Conservation (phyloP, 2,113 vertebrate species). For the Indri indri region DNA sequence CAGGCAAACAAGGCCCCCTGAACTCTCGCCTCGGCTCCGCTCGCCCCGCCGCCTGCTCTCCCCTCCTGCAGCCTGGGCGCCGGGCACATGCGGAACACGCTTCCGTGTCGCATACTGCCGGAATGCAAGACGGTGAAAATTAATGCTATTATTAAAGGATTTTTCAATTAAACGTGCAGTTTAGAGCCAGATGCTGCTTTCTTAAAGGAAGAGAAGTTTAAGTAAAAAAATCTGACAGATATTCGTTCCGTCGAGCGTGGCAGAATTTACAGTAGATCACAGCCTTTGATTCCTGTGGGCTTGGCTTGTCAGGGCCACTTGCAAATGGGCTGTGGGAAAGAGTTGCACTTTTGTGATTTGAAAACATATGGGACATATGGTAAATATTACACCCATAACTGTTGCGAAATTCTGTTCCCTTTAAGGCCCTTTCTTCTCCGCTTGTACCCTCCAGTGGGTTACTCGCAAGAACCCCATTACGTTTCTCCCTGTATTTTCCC, state of each 20-base stretch:
- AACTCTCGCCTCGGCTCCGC: neutral
- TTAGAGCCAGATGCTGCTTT: conserved; percentile 75
- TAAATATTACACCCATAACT: conserved; percentile 74
- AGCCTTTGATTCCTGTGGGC: conserved; percentile 75
- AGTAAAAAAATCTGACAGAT: conserved; percentile 79
- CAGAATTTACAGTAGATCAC: conserved; percentile 72
- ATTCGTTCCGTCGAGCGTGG: conserved; percentile 71
- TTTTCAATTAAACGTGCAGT: conserved; percentile 78
- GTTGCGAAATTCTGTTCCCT: conserved; percentile 59
- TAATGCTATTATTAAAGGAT: conserved; percentile 81
- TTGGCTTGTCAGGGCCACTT: conserved; percentile 70
- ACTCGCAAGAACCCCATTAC: conserved; percentile 41
- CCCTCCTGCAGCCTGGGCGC: neutral
- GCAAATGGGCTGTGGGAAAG: conserved; percentile 77
- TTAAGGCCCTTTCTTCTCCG: conserved; percentile 58
- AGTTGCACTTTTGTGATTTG: conserved; percentile 69
- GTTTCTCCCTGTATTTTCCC: conserved; percentile 49
- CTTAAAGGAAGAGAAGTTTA: conserved; percentile 75
- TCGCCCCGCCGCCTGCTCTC: too few species aligned
- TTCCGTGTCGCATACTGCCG: conserved; percentile 19
- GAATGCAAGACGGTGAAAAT: conserved; percentile 75
- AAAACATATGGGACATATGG: conserved; percentile 77
- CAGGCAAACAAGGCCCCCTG: neutral
- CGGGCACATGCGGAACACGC: neutral
- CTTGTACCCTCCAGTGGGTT: conserved; percentile 10